These are phyloP conservation scores for Trimorus sp. DNA, from an alignment of 2,888 invertebrate genomes.

Conservation along the genomic window DNA sequence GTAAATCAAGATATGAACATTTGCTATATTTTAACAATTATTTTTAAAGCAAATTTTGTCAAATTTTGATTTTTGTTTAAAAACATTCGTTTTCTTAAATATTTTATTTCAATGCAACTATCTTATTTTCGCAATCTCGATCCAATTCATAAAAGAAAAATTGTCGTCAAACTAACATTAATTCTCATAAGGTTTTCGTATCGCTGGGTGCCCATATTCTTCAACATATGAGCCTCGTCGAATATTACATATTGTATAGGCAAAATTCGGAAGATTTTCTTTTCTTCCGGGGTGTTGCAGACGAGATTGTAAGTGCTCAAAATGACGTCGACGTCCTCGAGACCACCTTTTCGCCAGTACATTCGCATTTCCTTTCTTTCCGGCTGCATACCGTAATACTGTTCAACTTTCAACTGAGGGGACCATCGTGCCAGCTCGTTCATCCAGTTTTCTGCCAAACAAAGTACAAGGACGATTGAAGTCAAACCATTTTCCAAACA, in stretches of 20 bases:
- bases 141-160: conserved; percentile 94
- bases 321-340: conserved; percentile 90
- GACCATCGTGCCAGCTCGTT: conserved; percentile 91
- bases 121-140: conserved; percentile 90
- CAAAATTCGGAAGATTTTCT: conserved; percentile 94
- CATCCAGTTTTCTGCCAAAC: conserved; percentile 89
- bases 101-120: conserved; percentile 84
- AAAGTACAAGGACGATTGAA: not conserved
- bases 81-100: conserved; percentile 97
- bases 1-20: too few relatives aligned
- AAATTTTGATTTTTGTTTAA: too few relatives aligned
- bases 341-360: conserved; percentile 87
- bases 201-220: conserved; percentile 97
- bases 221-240: conserved; percentile 99
- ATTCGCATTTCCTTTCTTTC: conserved; percentile 90
- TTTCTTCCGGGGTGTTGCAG: conserved; percentile 92
- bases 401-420: conserved; percentile 89
- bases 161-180: conserved; percentile 85
- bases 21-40: too few relatives aligned
- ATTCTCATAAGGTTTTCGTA: conserved; percentile 94
- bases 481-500: too few relatives aligned
- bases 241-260: conserved; percentile 96
- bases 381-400: conserved; percentile 94
- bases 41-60: too few relatives aligned
- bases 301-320: conserved; percentile 95